Evolutionary conservation across 2,113 vertebrate genomes (phyloP).

Genomic region (Crotalus horridus): DNA sequence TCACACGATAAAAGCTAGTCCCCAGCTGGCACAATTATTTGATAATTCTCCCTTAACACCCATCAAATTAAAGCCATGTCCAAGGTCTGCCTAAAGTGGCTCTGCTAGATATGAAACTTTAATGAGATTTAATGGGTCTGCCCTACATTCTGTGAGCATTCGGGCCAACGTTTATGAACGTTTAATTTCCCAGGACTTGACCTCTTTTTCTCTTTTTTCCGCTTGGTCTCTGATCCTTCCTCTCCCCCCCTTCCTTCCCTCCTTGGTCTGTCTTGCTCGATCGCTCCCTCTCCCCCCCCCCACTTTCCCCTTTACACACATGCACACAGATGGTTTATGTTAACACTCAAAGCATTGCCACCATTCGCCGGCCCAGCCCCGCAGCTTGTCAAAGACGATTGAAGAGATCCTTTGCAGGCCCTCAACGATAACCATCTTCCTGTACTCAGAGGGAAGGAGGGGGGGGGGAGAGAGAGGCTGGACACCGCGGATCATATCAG

Average conservation of each 20-base stretch:
- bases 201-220: slow-evolving; percentile 46
- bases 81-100: slow-evolving; percentile 64
- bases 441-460: slow-evolving; percentile 19
- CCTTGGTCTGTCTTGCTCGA: background rate
- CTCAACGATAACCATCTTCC: slow-evolving; percentile 30
- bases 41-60: slow-evolving; percentile 74
- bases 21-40: slow-evolving; percentile 64
- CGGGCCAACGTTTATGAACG: slow-evolving; percentile 68
- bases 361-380: slow-evolving; percentile 10
- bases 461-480: background rate
- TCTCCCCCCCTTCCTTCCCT: background rate
- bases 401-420: slow-evolving; percentile 23
- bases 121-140: slow-evolving; percentile 80
- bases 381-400: slow-evolving; percentile 25
- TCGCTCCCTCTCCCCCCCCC: accelerated
- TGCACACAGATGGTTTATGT: too few species aligned
- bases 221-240: background rate
- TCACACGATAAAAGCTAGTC: slow-evolving; percentile 64
- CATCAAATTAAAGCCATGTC: slow-evolving; percentile 72
- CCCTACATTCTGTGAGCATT: slow-evolving; percentile 69
- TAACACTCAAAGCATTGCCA: background rate
- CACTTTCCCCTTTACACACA: too few species aligned
- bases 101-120: slow-evolving; percentile 77
- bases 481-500: slow-evolving; percentile 33
- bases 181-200: slow-evolving; percentile 75